phyloP scores from a whole-genome alignment of 2,797 vertebrate species.

The Argentina silus region DNA sequence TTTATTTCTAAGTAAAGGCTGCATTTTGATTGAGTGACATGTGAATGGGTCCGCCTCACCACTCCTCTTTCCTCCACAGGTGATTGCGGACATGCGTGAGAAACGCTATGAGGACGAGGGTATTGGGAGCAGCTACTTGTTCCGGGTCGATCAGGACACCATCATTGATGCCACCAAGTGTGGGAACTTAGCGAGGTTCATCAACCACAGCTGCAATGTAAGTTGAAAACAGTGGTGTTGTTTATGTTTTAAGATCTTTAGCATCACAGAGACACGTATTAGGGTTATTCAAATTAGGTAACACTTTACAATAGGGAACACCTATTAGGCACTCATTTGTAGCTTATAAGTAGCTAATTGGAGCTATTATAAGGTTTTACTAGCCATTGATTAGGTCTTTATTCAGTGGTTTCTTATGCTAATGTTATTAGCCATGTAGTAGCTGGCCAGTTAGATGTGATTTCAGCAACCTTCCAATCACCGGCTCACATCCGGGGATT shows the following conservation, averaged over 20 bases:
- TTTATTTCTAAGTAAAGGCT: not conserved
- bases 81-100: conserved; percentile 96
- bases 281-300: too few species aligned
- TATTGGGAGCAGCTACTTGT: conserved; percentile 98
- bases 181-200: conserved; percentile 94
- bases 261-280: not conserved
- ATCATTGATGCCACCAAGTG: conserved; percentile 98
- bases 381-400: too few species aligned
- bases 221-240: conserved; percentile 61
- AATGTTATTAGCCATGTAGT: too few species aligned
- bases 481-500: too few species aligned
- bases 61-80: conserved; percentile 65
- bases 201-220: conserved; percentile 98
- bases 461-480: too few species aligned
- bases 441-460: too few species aligned
- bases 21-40: not conserved
- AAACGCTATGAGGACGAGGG: conserved; percentile 93
- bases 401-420: too few species aligned
- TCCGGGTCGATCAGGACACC: conserved; percentile 93
- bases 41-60: not conserved
- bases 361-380: too few species aligned
- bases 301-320: too few species aligned
- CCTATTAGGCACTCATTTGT: too few species aligned
- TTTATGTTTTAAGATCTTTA: not conserved
- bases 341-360: too few species aligned